Evolutionary conservation across 2,888 invertebrate genomes (phyloP).

Genomic region (Amphimallon solstitiale): DNA sequence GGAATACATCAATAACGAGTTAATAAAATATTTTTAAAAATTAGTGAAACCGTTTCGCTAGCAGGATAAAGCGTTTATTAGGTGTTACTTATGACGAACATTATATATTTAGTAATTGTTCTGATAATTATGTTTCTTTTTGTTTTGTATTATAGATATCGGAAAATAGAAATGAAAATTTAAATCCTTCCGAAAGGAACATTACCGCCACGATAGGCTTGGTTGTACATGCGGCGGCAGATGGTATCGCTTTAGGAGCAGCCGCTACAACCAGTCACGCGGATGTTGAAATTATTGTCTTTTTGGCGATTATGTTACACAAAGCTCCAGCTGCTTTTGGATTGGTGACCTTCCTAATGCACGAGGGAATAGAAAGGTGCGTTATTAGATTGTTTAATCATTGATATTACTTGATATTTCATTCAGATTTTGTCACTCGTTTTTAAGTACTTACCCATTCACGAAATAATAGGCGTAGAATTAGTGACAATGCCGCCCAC

Average conservation of each 20-base stretch:
- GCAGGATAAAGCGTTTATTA: too few relatives aligned
- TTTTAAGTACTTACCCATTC: too few relatives aligned
- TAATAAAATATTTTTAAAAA: too few relatives aligned
- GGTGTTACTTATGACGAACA: too few relatives aligned
- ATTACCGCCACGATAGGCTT: conserved; percentile 96
- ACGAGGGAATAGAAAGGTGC: conserved; percentile 90
- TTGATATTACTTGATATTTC: too few relatives aligned
- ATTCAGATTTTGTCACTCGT: too few relatives aligned
- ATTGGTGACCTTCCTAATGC: conserved; percentile 94
- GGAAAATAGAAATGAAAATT: conserved; percentile 69
- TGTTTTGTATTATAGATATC: conserved; percentile 60
- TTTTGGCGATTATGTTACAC: conserved; percentile 98
- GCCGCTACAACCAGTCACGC: conserved; percentile 96
- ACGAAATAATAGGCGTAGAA: too few relatives aligned
- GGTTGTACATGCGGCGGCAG: conserved; percentile 98
- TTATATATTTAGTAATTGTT: not conserved
- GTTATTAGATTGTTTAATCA: not conserved
- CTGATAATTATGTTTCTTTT: not conserved
- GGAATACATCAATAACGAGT: too few relatives aligned
- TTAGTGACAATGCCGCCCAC: too few relatives aligned
- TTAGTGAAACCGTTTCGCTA: too few relatives aligned
- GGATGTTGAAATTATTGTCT: conserved; percentile 97
- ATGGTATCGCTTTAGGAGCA: conserved; percentile 97
- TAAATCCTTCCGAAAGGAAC: conserved; percentile 74
- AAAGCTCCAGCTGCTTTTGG: conserved; percentile 99